Base-by-base conservation (phyloP, 2,797 vertebrate species). In the Gobio occitaniae region DNA sequence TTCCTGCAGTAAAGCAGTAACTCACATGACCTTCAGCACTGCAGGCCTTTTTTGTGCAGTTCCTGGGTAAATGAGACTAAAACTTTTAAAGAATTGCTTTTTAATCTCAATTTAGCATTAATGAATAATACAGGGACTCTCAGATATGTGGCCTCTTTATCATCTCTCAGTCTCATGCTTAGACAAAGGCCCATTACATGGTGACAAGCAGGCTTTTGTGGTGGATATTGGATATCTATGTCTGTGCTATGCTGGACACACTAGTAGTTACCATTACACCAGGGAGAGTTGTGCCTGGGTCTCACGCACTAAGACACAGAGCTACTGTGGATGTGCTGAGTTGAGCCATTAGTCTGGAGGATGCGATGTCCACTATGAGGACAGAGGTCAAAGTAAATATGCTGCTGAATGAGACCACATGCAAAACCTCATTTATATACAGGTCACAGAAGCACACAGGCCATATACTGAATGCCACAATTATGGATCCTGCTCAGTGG, bases 301-400 rank as follows among this genome's bases (percentile, higher is more conserved):
- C 47, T 76, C 32, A 63, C 44, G 1, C 25, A 36, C 61, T 15
- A 47, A 70, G 54, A 89, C 78, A 83, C 84, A 71, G 83, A 74
- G 56, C 32, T 38, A 59, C 59, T 83, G 77, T 85, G 63, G 11
- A 36, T 61, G 44, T 70, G 63, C 72, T 41, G 38, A 78, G 75
- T 32, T 36, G 32, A 83, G 48, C 15, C 52, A 70, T 83, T 82
- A 32, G 48, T 83, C 25, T 84, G 36, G n/a, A 52, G 47, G 19
- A 63, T 16, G 16, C 19, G 5, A 12, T 68, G 82, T 16, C 74
- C n/a, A 56, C 63, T 32, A 44, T 48, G 17, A 68, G 48, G 52
- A 29, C 71, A 80, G 52, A 68, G 71, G 56, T 75, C 75, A 70
- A 50, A 59, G 61, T 54, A 74, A 84, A 87, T 84, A 52, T 65